Evolutionary conservation across 2,888 invertebrate species (phyloP), one percentile per base, ranked within the genome.

Genomic region (Pomacea canaliculata): DNA sequence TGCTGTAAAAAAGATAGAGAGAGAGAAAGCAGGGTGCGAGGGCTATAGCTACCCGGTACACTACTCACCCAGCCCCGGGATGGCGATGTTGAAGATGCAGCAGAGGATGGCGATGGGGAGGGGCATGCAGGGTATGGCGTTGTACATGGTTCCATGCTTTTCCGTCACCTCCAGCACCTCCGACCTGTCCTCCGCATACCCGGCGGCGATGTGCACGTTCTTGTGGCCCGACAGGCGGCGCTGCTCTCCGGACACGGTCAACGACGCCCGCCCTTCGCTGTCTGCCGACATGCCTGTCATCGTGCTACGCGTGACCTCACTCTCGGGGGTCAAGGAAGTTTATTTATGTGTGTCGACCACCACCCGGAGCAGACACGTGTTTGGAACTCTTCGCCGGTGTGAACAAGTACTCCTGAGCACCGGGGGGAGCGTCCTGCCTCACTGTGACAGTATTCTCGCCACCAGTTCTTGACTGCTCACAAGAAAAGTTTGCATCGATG

Each of bases 71-170:
- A 87, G 72, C 19, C 90, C 90, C 3, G 90, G 90, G 23, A 88
- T 76, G 9, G 85, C 77, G 67, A 90, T 88, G 79, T 90, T 90
- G 70, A 90, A 78, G 56, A 90, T 76, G 80, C 90, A 90, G 76
- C 86, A 87, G 19, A 89, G n/a, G 10, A 86, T 85, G 13, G 92
- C 92, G 37, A 91, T 72, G 5, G 89, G 86, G 23, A 92, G 81
- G 0, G 92, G 92, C 91, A 92, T 91, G 66, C 89, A 86, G 0
- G 92, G 92, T 69, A 92, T 91, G n/a, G 92, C 91, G 73, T 89
- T 89, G 79, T 91, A 89, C 78, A 91, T 85, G 51, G 90, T 87
- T 95, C 96, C 91, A 94, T 95, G 89, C 95, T 89, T 89, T 76
- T 89, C 89, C 27, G 84, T 83, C n/a, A 88, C 80, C 80, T 88